phyloP scores from a whole-genome alignment of 2,888 invertebrate genomes.

The Caenorhabditis zanzibari region DNA sequence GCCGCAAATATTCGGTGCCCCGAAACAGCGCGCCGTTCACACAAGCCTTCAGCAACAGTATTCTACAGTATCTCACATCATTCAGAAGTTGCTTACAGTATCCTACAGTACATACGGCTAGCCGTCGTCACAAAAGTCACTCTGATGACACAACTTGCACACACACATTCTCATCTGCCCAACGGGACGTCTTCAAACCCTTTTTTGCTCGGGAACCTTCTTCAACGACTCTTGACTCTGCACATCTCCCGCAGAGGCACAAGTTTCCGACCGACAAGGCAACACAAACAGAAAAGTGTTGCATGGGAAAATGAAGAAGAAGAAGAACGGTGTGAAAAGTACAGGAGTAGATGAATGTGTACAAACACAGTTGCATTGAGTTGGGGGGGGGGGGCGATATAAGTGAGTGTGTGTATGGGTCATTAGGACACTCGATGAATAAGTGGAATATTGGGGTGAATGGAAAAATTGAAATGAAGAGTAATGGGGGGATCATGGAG shows the following conservation, averaged over 20 bases:
- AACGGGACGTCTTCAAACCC: constrained; percentile 8
- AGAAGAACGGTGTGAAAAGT: constrained; percentile 44
- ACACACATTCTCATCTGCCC: neutral
- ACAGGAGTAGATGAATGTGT: constrained; percentile 10
- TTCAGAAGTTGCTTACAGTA: neutral
- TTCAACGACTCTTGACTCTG: constrained; percentile 18
- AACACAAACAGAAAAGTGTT: neutral
- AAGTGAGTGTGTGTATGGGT: constrained; percentile 33
- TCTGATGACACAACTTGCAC: neutral
- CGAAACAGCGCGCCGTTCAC: constrained; percentile 41
- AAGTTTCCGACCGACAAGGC: constrained; percentile 24
- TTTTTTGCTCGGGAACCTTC: neutral
- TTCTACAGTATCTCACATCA: no score
- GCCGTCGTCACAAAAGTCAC: no score
- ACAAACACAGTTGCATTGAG: constrained; percentile 37
- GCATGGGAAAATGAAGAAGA: constrained; percentile 34
- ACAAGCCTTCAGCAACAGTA: no score
- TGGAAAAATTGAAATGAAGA: neutral
- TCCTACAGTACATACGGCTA: no score
- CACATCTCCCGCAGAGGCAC: constrained; percentile 29
- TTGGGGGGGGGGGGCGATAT: no score
- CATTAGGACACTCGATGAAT: constrained; percentile 28
- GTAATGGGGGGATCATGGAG: neutral
- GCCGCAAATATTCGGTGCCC: constrained; percentile 56
- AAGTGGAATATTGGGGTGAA: neutral